Percentiles rank a stretch among this genome's conserved stretches.
phyloP scores from a whole-genome alignment of 2,888 invertebrate genomes.

The Nemotelus nigrinus region DNA sequence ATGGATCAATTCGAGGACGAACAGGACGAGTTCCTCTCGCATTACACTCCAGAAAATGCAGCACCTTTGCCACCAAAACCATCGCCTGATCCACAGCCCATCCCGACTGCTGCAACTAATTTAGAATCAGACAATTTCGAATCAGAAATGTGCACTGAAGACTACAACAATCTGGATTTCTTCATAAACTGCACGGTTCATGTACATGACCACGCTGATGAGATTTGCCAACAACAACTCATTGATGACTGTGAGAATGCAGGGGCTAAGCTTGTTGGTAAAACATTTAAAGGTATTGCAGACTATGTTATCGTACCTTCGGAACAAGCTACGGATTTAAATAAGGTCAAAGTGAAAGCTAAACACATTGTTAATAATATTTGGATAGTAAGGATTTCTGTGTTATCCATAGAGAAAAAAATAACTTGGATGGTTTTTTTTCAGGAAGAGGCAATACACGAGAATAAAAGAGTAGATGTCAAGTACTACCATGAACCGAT shows the following conservation, averaged over 20 bases:
- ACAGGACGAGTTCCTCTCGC: conserved; percentile 57
- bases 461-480: conserved; percentile 69
- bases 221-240: conserved; percentile 62
- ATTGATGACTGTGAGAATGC: conserved; percentile 67
- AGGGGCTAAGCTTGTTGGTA: conserved; percentile 68
- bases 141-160: conserved; percentile 55
- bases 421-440: conserved; percentile 9
- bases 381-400: conserved; percentile 57
- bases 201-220: conserved; percentile 65
- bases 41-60: conserved; percentile 60
- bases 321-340: conserved; percentile 57
- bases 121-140: conserved; percentile 27
- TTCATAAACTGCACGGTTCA: conserved; percentile 60
- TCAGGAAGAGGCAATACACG: conserved; percentile 65
- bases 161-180: conserved; percentile 61
- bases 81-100: conserved; percentile 50
- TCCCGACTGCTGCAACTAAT: not conserved
- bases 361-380: conserved; percentile 61
- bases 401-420: not conserved
- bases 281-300: conserved; percentile 67
- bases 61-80: conserved; percentile 60
- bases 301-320: conserved; percentile 75
- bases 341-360: conserved; percentile 57
- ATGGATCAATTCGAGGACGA: conserved; percentile 52
- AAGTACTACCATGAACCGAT: conserved; percentile 80